A percentile compares a stretch with the other conserved stretches of the same genome.
Evolutionary conservation across 92 coral and sea anemone genomes (phyloP).

Genomic region (Ricordea florida): DNA sequence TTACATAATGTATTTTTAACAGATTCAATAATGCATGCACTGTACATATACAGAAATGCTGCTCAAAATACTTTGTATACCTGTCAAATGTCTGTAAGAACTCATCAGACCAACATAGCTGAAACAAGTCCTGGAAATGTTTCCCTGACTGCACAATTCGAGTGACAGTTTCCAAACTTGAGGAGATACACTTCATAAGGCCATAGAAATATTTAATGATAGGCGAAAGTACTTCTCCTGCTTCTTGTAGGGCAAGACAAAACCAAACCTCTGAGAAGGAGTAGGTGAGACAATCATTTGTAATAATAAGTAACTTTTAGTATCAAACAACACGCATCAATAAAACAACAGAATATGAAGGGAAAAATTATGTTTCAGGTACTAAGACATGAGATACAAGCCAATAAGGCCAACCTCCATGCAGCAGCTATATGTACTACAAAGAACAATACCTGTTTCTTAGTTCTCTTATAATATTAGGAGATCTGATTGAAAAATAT

Average conservation of each 20-base stretch:
- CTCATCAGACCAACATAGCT: conserved; percentile 72
- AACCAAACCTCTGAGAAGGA: conserved; percentile 71
- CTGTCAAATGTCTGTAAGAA: conserved; percentile 84
- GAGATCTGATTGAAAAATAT: too few relatives aligned
- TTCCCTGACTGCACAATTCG: conserved; percentile 57
- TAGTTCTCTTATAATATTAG: too few relatives aligned
- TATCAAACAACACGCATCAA: too few relatives aligned
- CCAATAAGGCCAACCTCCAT: too few relatives aligned
- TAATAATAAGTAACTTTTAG: neutral
- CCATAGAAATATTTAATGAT: conserved; percentile 75
- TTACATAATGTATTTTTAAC: neutral
- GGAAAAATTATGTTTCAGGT: neutral
- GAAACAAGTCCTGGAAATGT: conserved; percentile 56
- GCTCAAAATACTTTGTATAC: too few relatives aligned
- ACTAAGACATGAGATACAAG: too few relatives aligned
- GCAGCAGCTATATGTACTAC: too few relatives aligned
- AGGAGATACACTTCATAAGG: conserved; percentile 85
- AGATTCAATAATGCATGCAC: too few relatives aligned
- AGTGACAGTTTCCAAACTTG: conserved; percentile 60
- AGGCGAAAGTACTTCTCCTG: conserved; percentile 71
- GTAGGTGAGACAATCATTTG: too few relatives aligned
- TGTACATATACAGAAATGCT: too few relatives aligned
- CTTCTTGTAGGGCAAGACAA: conserved; percentile 60
- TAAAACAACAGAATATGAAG: too few relatives aligned
- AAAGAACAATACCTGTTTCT: too few relatives aligned